phyloP scores from a whole-genome alignment of 1,140 invertebrate genomes.

The Sycophaga agraensis region DNA sequence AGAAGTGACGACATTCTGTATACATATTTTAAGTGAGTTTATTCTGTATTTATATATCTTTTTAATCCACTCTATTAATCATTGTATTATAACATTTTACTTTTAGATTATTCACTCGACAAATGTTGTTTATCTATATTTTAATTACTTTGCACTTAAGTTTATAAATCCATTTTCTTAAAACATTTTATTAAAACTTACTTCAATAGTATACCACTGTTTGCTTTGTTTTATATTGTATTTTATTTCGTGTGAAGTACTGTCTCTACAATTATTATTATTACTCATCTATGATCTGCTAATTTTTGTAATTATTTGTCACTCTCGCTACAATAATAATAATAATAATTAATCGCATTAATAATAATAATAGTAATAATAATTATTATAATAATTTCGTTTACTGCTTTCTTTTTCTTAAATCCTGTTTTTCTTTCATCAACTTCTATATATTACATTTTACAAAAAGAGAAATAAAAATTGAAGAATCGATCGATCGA shows the following conservation, averaged over 20 bases:
- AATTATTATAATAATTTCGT: conserved; percentile 7
- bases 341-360: conserved; percentile 15
- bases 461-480: conserved; percentile 21
- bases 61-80: background rate
- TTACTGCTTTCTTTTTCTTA: conserved; percentile 20
- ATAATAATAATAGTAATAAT: conserved; percentile 21
- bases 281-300: conserved; percentile 18
- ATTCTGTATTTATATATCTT: background rate
- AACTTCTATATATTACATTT: conserved; percentile 22
- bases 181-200: conserved; percentile 14
- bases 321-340: conserved; percentile 25
- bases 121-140: conserved; percentile 16
- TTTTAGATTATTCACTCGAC: conserved; percentile 1
- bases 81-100: conserved; percentile 16
- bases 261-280: conserved; percentile 27
- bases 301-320: conserved; percentile 22
- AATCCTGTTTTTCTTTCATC: conserved; percentile 13
- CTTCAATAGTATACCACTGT: conserved; percentile 14
- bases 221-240: conserved; percentile 23
- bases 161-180: conserved; percentile 14
- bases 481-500: conserved; percentile 10
- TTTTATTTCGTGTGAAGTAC: conserved; percentile 18
- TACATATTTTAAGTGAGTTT: background rate
- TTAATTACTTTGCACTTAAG: conserved; percentile 15
- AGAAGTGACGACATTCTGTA: background rate